These are phyloP conservation scores for Dichetophora obliterata DNA, from an alignment of 2,888 invertebrate genomes.

Conservation along the genomic window DNA sequence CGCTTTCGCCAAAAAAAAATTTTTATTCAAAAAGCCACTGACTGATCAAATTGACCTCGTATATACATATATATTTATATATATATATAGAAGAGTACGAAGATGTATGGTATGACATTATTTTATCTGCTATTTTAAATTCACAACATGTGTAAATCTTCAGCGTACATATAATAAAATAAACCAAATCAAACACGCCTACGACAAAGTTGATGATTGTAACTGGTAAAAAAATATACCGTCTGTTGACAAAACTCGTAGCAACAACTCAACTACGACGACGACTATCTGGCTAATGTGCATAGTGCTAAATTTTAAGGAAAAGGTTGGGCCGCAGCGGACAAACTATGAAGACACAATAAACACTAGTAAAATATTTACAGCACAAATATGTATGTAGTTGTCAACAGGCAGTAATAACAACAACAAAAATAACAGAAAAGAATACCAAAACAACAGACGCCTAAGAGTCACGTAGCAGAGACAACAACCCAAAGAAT, in stretches of 20 bases:
- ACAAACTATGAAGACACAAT: neutral
- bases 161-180: constrained; percentile 7
- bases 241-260: neutral
- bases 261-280: neutral
- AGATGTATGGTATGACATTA: no score
- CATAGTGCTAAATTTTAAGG: neutral
- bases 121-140: constrained; percentile 20
- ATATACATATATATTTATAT: no score
- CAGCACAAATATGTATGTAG: neutral
- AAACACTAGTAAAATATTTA: neutral
- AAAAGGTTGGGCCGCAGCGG: neutral
- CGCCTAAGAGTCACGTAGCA: no score
- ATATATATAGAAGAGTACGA: no score
- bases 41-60: no score
- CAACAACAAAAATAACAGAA: neutral
- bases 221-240: neutral
- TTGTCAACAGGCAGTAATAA: neutral
- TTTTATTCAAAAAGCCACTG: no score
- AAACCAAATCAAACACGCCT: constrained; percentile 21
- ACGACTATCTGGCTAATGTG: neutral
- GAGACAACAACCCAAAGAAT: no score
- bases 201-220: neutral
- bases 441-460: no score
- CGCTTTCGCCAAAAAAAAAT: no score
- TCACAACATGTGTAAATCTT: neutral